Evolutionary conservation across 2,888 invertebrate species (phyloP).

Genomic region (Drosophila colorata): DNA sequence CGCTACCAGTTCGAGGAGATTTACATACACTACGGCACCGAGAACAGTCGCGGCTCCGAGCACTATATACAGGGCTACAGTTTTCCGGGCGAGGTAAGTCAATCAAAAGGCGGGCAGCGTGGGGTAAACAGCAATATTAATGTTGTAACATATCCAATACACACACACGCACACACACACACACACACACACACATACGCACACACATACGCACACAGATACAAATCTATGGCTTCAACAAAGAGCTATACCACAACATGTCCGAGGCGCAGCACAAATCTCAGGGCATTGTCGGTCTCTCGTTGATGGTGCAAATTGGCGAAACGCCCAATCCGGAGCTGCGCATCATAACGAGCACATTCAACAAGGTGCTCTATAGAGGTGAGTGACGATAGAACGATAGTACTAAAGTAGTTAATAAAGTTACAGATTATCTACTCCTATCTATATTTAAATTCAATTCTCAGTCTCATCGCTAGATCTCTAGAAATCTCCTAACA

Average conservation of each 20-base stretch:
- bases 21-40: conserved; percentile 97
- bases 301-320: conserved; percentile 97
- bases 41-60: conserved; percentile 96
- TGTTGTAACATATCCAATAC: conserved; percentile 10
- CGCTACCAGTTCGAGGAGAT: conserved; percentile 98
- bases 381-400: conserved; percentile 87
- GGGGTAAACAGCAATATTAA: conserved; percentile 23
- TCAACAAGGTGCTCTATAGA: conserved; percentile 93
- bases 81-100: conserved; percentile 97
- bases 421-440: not conserved
- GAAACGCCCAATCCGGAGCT: conserved; percentile 94
- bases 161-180: not conserved
- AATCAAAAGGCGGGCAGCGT: not conserved
- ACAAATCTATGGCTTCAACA: conserved; percentile 98
- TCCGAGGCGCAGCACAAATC: conserved; percentile 98
- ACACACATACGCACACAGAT: conserved; percentile 88
- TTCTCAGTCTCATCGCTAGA: no score
- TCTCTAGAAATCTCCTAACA: no score
- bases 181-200: conserved; percentile 2
- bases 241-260: conserved; percentile 98
- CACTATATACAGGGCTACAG: conserved; percentile 97
- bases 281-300: conserved; percentile 97
- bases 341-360: conserved; percentile 94
- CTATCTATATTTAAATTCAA: no score
- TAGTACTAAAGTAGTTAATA: not conserved